Percentiles rank a stretch among this genome's conserved stretches.
These are phyloP conservation scores for Globicephala melas DNA, from an alignment of 2,113 vertebrate genomes.

Conservation along the genomic window DNA sequence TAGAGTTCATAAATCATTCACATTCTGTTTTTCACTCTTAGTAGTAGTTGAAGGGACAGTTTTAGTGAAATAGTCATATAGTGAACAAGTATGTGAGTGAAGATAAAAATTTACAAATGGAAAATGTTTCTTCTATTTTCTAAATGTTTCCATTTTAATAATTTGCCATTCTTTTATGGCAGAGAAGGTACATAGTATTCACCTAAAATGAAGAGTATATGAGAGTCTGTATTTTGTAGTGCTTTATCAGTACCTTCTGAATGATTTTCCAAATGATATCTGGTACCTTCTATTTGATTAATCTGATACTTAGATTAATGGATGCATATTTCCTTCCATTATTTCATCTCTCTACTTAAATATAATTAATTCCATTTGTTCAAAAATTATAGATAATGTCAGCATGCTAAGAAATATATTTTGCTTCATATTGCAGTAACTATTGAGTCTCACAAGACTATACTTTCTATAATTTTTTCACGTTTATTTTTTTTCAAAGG, in stretches of 20 bases:
- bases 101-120: constrained; percentile 10
- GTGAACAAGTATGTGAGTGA: neutral
- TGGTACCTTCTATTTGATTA: neutral
- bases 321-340: neutral
- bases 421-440: constrained; percentile 5
- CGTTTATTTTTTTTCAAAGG: constrained; percentile 4
- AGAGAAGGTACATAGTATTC: neutral
- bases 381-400: neutral
- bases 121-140: neutral
- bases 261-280: neutral
- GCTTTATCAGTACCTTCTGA: neutral
- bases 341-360: constrained; percentile 12
- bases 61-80: neutral
- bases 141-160: neutral
- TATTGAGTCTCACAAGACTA: constrained; percentile 41
- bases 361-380: constrained; percentile 13
- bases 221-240: neutral
- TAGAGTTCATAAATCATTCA: constrained; percentile 13
- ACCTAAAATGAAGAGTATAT: neutral
- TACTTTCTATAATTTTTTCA: constrained; percentile 9
- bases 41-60: neutral
- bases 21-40: neutral
- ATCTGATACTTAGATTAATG: constrained; percentile 9
- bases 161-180: neutral
- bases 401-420: constrained; percentile 28